Percentiles rank a stretch among this genome's conserved stretches.
These are phyloP conservation scores for Pygocentrus nattereri DNA, from an alignment of 2,797 vertebrate species.

Conservation along the genomic window DNA sequence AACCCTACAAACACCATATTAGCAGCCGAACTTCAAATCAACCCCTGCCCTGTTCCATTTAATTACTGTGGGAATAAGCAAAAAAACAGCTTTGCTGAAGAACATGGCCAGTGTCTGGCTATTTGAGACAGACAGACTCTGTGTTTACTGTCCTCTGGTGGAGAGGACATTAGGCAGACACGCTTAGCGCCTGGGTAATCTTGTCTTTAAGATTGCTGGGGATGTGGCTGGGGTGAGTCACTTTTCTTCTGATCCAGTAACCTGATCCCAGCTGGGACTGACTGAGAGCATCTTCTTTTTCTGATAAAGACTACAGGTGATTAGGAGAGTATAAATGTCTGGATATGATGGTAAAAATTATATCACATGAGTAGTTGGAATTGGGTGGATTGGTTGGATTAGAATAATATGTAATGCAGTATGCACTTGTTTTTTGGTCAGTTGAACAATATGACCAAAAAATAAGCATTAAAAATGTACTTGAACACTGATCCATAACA, in stretches of 20 bases:
- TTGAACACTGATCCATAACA: too few species aligned
- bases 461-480: too few species aligned
- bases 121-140: background rate
- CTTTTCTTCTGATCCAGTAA: conserved; percentile 72
- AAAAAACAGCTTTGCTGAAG: background rate
- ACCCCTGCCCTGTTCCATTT: background rate
- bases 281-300: conserved; percentile 7
- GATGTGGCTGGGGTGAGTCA: conserved; percentile 52
- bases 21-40: background rate
- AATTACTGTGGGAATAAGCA: background rate
- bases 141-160: background rate
- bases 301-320: conserved; percentile 7
- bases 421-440: background rate
- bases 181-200: background rate
- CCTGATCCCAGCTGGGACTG: conserved; percentile 66
- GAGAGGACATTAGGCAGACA: conserved; percentile 10
- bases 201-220: conserved; percentile 15
- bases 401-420: background rate
- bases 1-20: too few species aligned
- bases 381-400: background rate
- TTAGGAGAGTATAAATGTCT: background rate
- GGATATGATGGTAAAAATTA: background rate
- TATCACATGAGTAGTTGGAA: background rate
- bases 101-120: conserved; percentile 1
- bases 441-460: too few species aligned